Evolutionary conservation across 2,113 vertebrate species (phyloP).

Genomic region (Arenaria interpres): DNA sequence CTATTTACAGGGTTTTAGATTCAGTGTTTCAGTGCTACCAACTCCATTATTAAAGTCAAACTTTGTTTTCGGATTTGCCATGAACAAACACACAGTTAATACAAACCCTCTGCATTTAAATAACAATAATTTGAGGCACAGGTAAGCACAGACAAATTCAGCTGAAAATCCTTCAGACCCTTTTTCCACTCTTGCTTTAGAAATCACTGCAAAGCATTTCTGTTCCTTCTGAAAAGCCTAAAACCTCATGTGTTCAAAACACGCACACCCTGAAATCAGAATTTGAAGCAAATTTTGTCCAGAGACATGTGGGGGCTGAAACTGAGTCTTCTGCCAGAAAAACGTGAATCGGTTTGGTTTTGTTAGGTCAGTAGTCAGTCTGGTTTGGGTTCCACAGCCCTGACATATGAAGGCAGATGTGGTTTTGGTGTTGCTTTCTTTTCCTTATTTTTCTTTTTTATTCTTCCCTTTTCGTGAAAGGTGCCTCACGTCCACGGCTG

Average conservation of each 20-base stretch:
- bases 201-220: background rate
- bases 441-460: background rate
- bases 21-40: background rate
- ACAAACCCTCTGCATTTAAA: background rate
- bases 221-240: background rate
- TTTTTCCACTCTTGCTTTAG: background rate
- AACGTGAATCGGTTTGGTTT: background rate
- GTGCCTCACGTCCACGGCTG: background rate
- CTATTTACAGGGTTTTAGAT: background rate
- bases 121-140: background rate
- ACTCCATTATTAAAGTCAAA: background rate
- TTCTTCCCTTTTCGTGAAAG: background rate
- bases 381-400: background rate
- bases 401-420: background rate
- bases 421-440: background rate
- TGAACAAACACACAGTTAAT: background rate
- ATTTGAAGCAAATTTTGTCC: background rate
- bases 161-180: background rate
- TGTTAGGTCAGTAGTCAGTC: background rate
- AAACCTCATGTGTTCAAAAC: background rate
- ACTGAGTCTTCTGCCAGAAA: background rate
- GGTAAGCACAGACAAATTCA: background rate
- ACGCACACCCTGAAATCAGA: background rate
- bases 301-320: background rate
- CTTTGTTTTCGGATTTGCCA: background rate